Base-by-base conservation (phyloP, 2,797 vertebrate genomes). In the Sarcophilus harrisii region DNA sequence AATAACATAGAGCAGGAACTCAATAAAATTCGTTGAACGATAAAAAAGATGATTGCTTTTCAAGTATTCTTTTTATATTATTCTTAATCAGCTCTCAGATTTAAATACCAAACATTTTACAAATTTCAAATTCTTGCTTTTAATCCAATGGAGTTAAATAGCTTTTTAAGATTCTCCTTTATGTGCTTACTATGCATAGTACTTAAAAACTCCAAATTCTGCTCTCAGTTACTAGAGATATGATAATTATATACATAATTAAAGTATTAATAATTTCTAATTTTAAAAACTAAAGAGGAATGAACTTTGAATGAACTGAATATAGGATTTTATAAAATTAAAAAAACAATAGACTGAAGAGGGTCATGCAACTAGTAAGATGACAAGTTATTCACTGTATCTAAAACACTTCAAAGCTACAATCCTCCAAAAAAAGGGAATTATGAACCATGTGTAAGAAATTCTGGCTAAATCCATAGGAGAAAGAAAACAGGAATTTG, bases 271-370 rank as follows among this genome's bases (percentile, higher is more conserved):
- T 95, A 96, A 96, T 97, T 97, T 97, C 94, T 96, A 93, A 96
- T 93, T 97, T 95, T 95, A 96, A 97, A 97, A 59, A 91, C 52
- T 94, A 92, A 95, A 96, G 96, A 97, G 97, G 93, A 95, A 58
- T 91, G 92, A 87, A 57, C 49, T 97, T 81, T 96, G 95, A 93
- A 95, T 97, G 94, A 97, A 94, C 95, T 95, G 27, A 6, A 24
- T 94, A 94, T 97, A 87, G 95, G 66, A 66, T 93, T 94, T 96
- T 96, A 95, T 90, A 52, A 95, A 96, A 96, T 95, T 81, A 91
- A 10, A 55, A 59, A 90, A 95, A 95, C 10, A 94, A 81, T 60
- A 92, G 16, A 49, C 58, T 93, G 62, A 58, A 38, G 93, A 95
- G 94, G 94, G 21, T 81, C n/a, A 45, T 21, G 14, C 66, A 81